phyloP scores from a whole-genome alignment of 1,140 invertebrate genomes.

The Trichonephila clavata region DNA sequence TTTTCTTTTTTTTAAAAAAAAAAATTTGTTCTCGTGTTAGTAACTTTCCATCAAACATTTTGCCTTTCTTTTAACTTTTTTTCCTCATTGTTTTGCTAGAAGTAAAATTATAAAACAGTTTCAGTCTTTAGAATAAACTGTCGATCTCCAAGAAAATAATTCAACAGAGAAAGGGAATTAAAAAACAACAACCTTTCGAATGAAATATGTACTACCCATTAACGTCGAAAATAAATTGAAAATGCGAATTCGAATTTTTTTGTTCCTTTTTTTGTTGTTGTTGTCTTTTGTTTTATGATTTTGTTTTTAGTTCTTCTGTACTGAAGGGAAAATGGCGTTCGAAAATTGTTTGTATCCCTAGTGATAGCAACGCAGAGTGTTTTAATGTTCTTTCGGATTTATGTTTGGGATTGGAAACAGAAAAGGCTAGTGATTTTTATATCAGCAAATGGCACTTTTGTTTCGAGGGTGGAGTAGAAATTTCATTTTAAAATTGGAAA shows the following conservation, averaged over 20 bases:
- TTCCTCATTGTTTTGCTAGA: neutral
- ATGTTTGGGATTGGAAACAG: neutral
- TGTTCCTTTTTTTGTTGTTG: neutral
- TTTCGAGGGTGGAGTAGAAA: neutral
- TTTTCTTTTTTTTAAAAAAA: neutral
- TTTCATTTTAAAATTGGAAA: too few relatives aligned
- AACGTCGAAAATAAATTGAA: conserved; percentile 31
- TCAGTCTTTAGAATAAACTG: conserved; percentile 37
- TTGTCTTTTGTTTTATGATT: neutral
- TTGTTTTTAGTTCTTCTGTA: neutral
- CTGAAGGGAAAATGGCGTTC: neutral
- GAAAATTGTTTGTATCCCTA: neutral
- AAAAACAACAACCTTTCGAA: conserved; percentile 10
- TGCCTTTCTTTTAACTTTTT: neutral
- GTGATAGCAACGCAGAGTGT: neutral
- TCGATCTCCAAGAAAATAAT: conserved; percentile 22
- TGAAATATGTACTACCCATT: conserved; percentile 36
- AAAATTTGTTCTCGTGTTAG: conserved; percentile 28
- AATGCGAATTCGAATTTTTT: neutral
- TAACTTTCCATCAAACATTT: conserved; percentile 1
- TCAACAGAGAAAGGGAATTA: conserved; percentile 16
- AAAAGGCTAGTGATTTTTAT: neutral
- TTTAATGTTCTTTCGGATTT: neutral
- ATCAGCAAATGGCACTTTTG: neutral
- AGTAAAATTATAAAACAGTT: conserved; percentile 35